Conservation (phyloP, 2,797 vertebrate species). For the Simalia tracyae region DNA sequence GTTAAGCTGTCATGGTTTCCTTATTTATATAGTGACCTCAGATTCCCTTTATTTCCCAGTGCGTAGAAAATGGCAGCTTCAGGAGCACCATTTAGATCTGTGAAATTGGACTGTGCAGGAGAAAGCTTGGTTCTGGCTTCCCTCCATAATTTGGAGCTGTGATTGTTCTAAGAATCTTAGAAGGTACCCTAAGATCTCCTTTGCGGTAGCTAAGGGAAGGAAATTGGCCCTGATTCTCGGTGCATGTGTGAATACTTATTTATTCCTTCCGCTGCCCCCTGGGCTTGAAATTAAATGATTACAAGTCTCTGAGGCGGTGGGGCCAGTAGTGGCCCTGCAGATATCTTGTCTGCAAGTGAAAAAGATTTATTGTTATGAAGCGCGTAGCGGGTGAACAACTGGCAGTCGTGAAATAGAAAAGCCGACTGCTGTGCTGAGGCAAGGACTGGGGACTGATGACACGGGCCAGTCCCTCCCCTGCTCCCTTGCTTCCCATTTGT, state of each 20-base stretch:
- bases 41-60: neutral
- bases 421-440: neutral
- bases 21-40: neutral
- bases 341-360: neutral
- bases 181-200: neutral
- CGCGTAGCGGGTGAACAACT: neutral
- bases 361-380: neutral
- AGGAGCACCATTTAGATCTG: neutral
- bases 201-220: neutral
- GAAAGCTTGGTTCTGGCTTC: neutral
- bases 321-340: neutral
- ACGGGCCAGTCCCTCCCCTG: rapidly evolving
- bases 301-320: rapidly evolving
- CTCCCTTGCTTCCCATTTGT: neutral
- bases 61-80: neutral
- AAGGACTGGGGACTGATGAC: neutral
- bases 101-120: neutral
- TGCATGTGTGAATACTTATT: neutral
- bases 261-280: neutral
- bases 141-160: neutral
- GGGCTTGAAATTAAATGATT: neutral
- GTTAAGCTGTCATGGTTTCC: neutral
- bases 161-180: neutral
- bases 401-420: slow-evolving; percentile 1
- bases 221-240: neutral